These are phyloP conservation scores for Coendou prehensilis DNA, from an alignment of 2,797 vertebrate species.

Conservation along the genomic window DNA sequence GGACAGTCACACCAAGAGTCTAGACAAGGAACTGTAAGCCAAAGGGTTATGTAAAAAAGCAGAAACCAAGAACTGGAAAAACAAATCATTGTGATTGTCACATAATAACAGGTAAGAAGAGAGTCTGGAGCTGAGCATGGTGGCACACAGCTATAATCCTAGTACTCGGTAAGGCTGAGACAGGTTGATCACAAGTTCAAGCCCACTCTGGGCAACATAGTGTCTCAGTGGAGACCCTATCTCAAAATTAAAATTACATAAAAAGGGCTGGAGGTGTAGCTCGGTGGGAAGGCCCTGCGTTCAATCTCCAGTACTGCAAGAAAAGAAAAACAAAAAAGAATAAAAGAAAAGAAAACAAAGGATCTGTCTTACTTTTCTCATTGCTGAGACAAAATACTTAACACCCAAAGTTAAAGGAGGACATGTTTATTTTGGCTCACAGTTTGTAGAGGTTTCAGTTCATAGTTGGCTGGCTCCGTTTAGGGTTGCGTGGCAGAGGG, in stretches of 20 bases:
- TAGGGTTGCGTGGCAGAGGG: background rate
- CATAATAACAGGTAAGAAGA: background rate
- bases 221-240: background rate
- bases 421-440: no score
- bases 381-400: background rate
- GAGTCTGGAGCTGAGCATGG: background rate
- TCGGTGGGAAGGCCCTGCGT: background rate
- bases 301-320: background rate
- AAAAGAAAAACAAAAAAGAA: background rate
- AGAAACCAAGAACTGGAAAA: conserved; percentile 47
- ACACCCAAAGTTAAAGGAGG: no score
- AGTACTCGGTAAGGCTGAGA: background rate
- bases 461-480: no score
- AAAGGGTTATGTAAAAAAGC: background rate
- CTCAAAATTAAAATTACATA: background rate
- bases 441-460: no score
- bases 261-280: no score
- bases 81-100: background rate
- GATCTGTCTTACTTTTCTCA: background rate
- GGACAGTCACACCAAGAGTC: background rate
- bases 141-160: background rate
- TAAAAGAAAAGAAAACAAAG: background rate
- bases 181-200: background rate
- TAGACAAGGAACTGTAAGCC: background rate
- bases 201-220: background rate